phyloP scores from a whole-genome alignment of 2,797 vertebrate genomes.

The Trachops cirrhosus region DNA sequence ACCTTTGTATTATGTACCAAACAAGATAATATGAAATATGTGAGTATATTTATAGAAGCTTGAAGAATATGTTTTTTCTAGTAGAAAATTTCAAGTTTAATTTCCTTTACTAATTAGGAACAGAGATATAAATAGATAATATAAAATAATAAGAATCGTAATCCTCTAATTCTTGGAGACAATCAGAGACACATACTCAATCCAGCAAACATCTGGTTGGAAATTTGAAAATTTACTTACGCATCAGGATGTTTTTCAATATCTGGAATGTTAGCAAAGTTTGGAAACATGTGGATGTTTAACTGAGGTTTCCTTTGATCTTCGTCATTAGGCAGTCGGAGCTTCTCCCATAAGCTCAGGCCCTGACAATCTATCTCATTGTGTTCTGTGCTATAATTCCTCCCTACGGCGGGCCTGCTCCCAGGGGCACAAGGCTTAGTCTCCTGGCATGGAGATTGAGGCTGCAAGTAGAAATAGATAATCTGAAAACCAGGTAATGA shows the following conservation, averaged over 20 bases:
- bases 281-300: constrained; percentile 16
- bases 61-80: neutral
- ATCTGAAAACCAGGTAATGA: constrained; percentile 44
- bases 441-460: neutral
- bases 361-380: rapidly evolving
- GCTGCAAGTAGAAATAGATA: neutral
- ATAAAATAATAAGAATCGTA: neutral
- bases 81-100: neutral
- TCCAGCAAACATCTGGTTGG: constrained; percentile 13
- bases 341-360: neutral
- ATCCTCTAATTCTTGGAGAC: neutral
- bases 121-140: neutral
- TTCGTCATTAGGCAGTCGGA: neutral
- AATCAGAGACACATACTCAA: neutral
- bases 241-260: constrained; percentile 11
- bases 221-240: constrained; percentile 28
- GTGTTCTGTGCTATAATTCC: neutral
- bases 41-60: neutral
- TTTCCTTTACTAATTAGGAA: constrained; percentile 23
- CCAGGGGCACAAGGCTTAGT: neutral
- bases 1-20: neutral
- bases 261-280: constrained; percentile 18
- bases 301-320: constrained; percentile 6
- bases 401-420: neutral
- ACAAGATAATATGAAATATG: neutral